Conservation (phyloP, 2,888 invertebrate genomes). For the Dasysyrphus albostriatus region DNA sequence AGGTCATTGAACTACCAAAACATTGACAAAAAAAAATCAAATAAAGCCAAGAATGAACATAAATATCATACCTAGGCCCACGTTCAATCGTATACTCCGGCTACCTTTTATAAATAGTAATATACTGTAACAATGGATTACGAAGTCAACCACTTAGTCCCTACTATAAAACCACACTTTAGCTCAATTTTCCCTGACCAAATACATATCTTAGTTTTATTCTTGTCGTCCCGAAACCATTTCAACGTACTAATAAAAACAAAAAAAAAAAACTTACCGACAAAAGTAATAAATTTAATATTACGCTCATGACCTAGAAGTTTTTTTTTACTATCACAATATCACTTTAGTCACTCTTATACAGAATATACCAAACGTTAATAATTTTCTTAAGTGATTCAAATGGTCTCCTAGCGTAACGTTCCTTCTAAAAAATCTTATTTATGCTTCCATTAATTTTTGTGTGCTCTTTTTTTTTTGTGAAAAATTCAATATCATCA, state of each 20-base stretch:
- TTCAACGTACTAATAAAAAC: neutral
- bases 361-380: constrained; percentile 1
- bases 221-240: neutral
- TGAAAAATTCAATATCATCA: constrained; percentile 28
- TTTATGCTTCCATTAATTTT: constrained; percentile 25
- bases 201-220: constrained; percentile 13
- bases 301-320: constrained; percentile 21
- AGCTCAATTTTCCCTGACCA: constrained; percentile 16
- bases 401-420: constrained; percentile 8
- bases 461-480: neutral
- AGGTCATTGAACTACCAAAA: neutral
- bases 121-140: neutral
- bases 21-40: neutral
- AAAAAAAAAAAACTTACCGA: neutral
- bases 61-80: neutral
- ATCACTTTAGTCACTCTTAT: constrained; percentile 9
- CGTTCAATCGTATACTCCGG: neutral
- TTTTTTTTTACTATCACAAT: neutral
- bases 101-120: neutral
- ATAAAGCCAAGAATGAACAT: neutral
- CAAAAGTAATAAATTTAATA: constrained; percentile 13
- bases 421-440: neutral
- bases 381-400: constrained; percentile 41
- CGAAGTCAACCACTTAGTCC: neutral
- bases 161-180: neutral